Conservation (phyloP, 2,113 vertebrate genomes). For the Grammomys surdaster region DNA sequence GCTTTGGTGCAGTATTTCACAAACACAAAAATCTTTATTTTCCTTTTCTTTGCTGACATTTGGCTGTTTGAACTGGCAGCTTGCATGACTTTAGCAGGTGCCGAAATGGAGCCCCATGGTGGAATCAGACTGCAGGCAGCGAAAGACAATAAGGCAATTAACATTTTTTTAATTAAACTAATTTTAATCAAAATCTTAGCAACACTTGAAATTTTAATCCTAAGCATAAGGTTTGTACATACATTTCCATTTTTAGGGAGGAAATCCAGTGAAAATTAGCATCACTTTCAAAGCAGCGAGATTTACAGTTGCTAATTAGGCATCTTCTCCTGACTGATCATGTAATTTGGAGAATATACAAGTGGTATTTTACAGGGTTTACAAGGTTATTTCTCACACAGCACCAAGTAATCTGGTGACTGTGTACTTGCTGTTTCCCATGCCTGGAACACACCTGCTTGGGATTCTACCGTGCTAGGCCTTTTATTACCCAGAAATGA, state of each 20-base stretch:
- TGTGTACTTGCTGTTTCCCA: not conserved
- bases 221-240: constrained; percentile 35
- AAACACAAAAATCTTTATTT: constrained; percentile 73
- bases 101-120: constrained; percentile 52
- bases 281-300: constrained; percentile 54
- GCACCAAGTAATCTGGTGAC: not conserved
- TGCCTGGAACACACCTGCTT: not conserved
- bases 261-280: constrained; percentile 50
- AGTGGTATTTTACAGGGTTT: constrained; percentile 39
- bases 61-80: constrained; percentile 76
- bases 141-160: constrained; percentile 71
- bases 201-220: constrained; percentile 77
- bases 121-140: constrained; percentile 18
- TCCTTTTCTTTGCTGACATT: constrained; percentile 80
- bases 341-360: constrained; percentile 18
- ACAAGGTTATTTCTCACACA: not conserved
- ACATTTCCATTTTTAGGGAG: constrained; percentile 25
- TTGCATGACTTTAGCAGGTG: constrained; percentile 61
- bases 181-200: constrained; percentile 73
- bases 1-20: constrained; percentile 72
- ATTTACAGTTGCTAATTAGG: constrained; percentile 59
- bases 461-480: rapidly evolving
- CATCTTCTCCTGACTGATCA: constrained; percentile 12
- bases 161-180: constrained; percentile 71
- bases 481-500: not conserved